Evolutionary conservation across 2,113 vertebrate species (phyloP), one percentile per base, ranked within the genome.

Genomic region (Dicentrarchus labrax): DNA sequence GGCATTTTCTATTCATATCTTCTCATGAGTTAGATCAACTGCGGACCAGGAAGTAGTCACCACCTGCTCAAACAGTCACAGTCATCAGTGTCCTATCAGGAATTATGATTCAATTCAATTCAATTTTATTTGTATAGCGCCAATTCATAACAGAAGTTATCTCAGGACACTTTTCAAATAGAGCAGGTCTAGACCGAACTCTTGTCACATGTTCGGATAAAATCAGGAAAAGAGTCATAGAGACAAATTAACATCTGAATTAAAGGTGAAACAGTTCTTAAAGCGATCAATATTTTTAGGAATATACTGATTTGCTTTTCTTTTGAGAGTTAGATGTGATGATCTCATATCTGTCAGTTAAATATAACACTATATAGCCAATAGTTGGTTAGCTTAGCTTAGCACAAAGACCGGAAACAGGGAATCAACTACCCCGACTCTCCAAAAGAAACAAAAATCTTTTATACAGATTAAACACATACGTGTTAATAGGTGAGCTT

Each of bases 1-100:
- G 45, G 66, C 53, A 67, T 77, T 36, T 24, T 85, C 82, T 82
- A 62, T 89, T 86, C 78, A 54, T 79, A 76, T 85, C 66, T 62
- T 79, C 61, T 80, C 17, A 19, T 60, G 39, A 71, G 50, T 53
- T 76, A 64, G n/a, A 22, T 76, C 30, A 65, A 36, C 21, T 17
- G 53, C 0, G 15, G 41, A 67, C 30, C 36, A 84, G 60, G 48
- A 75, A 65, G 56, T 68, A 60, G 47, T 59, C 47, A 43, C 47
- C 65, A 62, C 24, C 38, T 51, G 13, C 19, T 22, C 19, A 60
- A 60, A 62, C 36, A 66, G 54, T 43, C 30, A 13, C 36, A 13
- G n/a, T 65, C 13, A 24, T 68, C 57, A 76, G 11, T 24, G 1
- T 78, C 7, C 19, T 38, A 51, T 66, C 53, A 72, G 60, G 60